These are phyloP conservation scores for Electrophaes corylata DNA, from an alignment of 2,888 invertebrate species.

Conservation along the genomic window DNA sequence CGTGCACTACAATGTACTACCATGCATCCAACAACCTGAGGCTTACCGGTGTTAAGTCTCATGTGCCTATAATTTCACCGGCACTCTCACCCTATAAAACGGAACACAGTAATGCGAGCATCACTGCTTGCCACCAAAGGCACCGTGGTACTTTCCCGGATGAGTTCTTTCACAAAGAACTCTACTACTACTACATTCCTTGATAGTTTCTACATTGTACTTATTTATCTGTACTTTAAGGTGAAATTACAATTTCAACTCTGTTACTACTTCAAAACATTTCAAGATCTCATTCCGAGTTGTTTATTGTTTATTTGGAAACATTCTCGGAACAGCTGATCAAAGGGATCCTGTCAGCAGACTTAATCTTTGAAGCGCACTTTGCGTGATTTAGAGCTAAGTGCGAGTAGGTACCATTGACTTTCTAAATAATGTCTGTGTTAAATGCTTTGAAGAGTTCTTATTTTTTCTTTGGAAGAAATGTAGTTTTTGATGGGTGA, in stretches of 20 bases:
- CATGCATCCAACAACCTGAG: too few species aligned
- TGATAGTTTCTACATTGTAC: neutral
- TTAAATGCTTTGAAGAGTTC: neutral
- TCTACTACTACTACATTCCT: neutral
- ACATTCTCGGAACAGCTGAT: constrained; percentile 15
- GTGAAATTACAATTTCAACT: neutral
- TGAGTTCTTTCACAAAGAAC: too few species aligned
- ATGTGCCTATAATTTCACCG: too few species aligned
- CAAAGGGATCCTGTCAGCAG: constrained; percentile 14
- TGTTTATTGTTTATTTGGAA: constrained; percentile 18
- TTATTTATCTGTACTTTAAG: neutral
- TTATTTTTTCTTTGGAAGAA: too few species aligned
- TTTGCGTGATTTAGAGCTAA: constrained; percentile 13
- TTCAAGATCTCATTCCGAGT: constrained; percentile 12
- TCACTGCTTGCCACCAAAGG: too few species aligned
- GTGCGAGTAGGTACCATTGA: constrained; percentile 1
- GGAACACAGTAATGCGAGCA: too few species aligned
- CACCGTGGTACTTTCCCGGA: too few species aligned
- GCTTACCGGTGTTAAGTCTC: too few species aligned
- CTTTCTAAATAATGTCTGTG: neutral
- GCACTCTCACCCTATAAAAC: too few species aligned
- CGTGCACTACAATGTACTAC: too few species aligned
- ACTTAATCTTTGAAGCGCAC: constrained; percentile 20
- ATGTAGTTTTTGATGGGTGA: too few species aligned
- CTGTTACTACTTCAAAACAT: constrained; percentile 4